Percentiles rank a stretch among this genome's conserved stretches.
phyloP scores from a whole-genome alignment of 1,140 invertebrate genomes.

The Camponotus vicinus region DNA sequence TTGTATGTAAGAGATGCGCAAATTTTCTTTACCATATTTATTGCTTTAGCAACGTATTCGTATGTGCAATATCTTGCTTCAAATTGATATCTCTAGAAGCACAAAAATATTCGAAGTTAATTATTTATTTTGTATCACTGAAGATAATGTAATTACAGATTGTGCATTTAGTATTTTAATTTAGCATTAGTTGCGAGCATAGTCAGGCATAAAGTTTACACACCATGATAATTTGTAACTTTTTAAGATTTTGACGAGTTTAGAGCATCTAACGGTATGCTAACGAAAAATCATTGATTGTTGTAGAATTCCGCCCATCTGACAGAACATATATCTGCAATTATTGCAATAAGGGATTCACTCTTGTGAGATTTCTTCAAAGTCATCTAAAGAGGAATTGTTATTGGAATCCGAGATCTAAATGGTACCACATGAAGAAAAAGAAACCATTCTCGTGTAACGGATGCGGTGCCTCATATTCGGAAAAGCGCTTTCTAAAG shows the following conservation, averaged over 20 bases:
- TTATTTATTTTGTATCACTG: no score
- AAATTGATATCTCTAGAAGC: no score
- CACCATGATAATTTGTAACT: neutral
- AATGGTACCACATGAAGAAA: conserved; percentile 55
- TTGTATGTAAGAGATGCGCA: no score
- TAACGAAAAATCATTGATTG: neutral
- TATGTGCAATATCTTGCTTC: no score
- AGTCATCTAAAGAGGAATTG: conserved; percentile 62
- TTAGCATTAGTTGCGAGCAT: neutral
- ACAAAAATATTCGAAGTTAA: no score
- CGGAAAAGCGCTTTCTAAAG: conserved; percentile 66
- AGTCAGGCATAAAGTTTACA: neutral
- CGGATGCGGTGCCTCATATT: conserved; percentile 70
- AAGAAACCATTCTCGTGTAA: conserved; percentile 65
- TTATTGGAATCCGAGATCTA: conserved; percentile 73
- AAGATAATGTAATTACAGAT: no score
- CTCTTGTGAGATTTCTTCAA: neutral
- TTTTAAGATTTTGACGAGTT: neutral
- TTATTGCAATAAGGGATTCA: conserved; percentile 53
- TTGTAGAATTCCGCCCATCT: neutral
- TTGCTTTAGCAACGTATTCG: no score
- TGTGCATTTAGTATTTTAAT: no score
- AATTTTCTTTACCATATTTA: no score
- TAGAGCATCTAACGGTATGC: neutral
- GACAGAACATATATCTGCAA: conserved; percentile 21